Evolutionary conservation across 2,113 vertebrate genomes (phyloP).

Genomic region (Piprites chloris): DNA sequence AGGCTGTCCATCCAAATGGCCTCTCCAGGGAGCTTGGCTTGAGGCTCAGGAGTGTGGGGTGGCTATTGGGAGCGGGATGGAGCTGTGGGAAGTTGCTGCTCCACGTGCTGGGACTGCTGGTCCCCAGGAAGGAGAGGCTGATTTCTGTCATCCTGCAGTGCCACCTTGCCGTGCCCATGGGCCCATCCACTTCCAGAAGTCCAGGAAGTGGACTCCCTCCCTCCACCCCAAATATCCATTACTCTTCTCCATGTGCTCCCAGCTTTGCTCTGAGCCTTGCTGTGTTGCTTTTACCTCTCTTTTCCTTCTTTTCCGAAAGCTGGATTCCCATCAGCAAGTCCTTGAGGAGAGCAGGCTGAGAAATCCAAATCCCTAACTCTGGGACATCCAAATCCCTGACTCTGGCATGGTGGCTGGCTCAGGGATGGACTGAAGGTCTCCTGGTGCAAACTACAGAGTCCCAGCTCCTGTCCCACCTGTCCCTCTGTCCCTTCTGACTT

Average conservation of each 20-base stretch:
- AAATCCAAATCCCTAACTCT: no score
- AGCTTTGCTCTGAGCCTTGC: rapidly evolving
- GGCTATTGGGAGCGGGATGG: neutral
- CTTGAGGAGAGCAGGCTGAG: neutral
- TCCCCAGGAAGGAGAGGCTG: neutral
- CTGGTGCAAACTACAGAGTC: neutral
- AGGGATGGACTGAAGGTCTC: neutral
- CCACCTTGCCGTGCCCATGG: rapidly evolving
- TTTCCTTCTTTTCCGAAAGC: neutral
- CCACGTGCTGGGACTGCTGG: rapidly evolving
- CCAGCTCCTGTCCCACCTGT: neutral
- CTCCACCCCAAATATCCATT: no score
- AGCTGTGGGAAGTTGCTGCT: neutral
- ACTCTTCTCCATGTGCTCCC: rapidly evolving
- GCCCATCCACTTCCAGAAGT: neutral
- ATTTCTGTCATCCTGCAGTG: neutral
- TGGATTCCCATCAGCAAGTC: neutral
- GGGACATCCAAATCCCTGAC: no score
- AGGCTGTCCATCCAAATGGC: neutral
- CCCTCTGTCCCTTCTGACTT: neutral
- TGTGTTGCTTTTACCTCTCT: rapidly evolving
- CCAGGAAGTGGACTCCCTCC: neutral
- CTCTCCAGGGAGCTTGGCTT: neutral
- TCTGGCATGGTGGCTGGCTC: neutral
- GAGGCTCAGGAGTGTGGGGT: neutral